Conservation (phyloP, 92 coral and sea anemone genomes). For the Palythoa grandis region DNA sequence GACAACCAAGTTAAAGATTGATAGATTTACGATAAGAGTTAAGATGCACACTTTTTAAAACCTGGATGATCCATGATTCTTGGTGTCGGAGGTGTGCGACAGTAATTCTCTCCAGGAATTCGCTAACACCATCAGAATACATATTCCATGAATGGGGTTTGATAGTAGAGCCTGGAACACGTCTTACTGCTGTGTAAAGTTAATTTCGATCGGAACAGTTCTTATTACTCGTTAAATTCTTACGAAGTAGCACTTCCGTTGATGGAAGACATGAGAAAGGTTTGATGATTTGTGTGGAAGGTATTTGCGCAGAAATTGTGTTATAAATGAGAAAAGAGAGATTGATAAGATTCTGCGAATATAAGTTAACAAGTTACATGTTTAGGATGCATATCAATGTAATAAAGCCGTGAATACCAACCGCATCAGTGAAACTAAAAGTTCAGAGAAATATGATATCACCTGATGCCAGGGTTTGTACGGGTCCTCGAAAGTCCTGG, state of each 20-base stretch:
- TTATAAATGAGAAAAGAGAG: not conserved
- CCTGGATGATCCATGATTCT: slow-evolving; percentile 62
- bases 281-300: no score
- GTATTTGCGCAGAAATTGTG: not conserved
- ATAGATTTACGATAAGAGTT: not conserved
- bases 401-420: no score
- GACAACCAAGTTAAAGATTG: not conserved
- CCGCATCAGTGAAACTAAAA: no score
- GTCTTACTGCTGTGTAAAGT: not conserved
- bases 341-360: no score
- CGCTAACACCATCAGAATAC: slow-evolving; percentile 88
- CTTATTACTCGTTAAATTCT: no score
- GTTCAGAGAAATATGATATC: no score
- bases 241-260: no score
- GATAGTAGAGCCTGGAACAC: slow-evolving; percentile 72
- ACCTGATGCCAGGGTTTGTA: no score
- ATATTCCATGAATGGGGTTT: slow-evolving; percentile 65
- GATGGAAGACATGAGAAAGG: no score
- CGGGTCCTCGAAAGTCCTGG: no score
- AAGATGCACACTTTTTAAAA: slow-evolving; percentile 43
- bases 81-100: slow-evolving; percentile 94
- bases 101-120: slow-evolving; percentile 73
- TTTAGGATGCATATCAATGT: no score
- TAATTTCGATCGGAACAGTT: not conserved
- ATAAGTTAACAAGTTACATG: no score